A percentile compares a stretch with the other conserved stretches of the same genome.
phyloP scores from a whole-genome alignment of 2,888 invertebrate species.

The Rhingia campestris region DNA sequence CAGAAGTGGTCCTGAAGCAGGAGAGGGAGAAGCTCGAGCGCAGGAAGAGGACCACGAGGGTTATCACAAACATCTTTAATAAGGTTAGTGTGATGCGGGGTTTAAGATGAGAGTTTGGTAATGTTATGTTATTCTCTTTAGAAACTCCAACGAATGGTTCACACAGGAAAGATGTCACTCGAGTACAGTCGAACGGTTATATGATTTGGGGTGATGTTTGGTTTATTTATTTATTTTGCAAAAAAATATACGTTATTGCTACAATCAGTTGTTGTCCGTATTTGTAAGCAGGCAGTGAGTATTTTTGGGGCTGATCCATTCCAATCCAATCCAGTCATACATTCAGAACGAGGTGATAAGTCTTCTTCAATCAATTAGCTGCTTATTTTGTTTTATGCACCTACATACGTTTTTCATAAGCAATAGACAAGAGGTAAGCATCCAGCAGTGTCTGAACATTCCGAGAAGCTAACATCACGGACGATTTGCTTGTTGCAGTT shows the following conservation, averaged over 20 bases:
- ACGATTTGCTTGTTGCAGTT: too few species aligned
- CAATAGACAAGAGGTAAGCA: too few species aligned
- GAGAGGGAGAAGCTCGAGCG: constrained; percentile 85
- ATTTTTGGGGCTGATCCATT: too few species aligned
- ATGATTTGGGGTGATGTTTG: constrained; percentile 63
- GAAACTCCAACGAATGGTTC: constrained; percentile 81
- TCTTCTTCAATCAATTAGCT: too few species aligned
- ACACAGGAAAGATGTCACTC: constrained; percentile 79
- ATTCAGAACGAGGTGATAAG: too few species aligned
- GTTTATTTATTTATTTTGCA: constrained; percentile 60
- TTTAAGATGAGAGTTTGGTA: background rate
- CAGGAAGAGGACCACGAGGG: constrained; percentile 87
- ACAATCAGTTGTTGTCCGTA: background rate
- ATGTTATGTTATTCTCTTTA: constrained; percentile 69
- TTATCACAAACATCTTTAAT: constrained; percentile 90
- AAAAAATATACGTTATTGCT: constrained; percentile 30
- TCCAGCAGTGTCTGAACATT: too few species aligned
- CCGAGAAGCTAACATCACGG: too few species aligned
- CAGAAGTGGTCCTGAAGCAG: constrained; percentile 88
- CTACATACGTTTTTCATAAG: too few species aligned
- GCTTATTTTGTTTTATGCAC: too few species aligned
- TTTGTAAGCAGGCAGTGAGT: background rate
- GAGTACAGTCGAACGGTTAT: constrained; percentile 81
- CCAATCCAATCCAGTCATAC: background rate
- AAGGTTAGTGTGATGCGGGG: constrained; percentile 83